Conservation (phyloP, 2,113 vertebrate species). For the Leucoraja erinaceus region DNA sequence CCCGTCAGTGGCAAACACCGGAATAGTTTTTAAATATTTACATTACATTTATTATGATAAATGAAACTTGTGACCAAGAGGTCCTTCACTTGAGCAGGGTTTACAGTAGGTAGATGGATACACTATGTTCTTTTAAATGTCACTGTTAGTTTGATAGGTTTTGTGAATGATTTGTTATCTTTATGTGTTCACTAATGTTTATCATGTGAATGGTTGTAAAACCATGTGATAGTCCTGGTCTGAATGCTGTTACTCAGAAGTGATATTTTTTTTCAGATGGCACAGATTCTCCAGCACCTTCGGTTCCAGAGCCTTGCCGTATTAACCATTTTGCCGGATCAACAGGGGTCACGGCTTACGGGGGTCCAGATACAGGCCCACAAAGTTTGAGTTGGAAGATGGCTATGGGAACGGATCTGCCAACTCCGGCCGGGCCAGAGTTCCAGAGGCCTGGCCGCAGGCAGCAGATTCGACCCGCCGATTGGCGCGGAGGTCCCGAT, state of each 20-base stretch:
- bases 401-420: too few species aligned
- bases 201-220: neutral
- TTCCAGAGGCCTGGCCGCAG: too few species aligned
- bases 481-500: too few species aligned
- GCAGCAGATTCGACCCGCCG: too few species aligned
- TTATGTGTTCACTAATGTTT: neutral
- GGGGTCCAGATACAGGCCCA: too few species aligned
- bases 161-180: neutral
- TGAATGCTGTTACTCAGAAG: neutral
- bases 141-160: neutral
- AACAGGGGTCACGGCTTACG: too few species aligned
- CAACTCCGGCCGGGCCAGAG: too few species aligned
- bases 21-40: neutral
- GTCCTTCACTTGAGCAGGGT: neutral
- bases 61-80: neutral
- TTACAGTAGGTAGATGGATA: neutral
- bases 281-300: too few species aligned
- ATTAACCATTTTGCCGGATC: too few species aligned
- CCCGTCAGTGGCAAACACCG: too few species aligned
- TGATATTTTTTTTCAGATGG: neutral
- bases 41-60: neutral
- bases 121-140: neutral
- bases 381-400: too few species aligned
- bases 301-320: too few species aligned
- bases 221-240: neutral